Evolutionary conservation across 2,797 vertebrate species (phyloP).

Genomic region (Xenentodon cancila): DNA sequence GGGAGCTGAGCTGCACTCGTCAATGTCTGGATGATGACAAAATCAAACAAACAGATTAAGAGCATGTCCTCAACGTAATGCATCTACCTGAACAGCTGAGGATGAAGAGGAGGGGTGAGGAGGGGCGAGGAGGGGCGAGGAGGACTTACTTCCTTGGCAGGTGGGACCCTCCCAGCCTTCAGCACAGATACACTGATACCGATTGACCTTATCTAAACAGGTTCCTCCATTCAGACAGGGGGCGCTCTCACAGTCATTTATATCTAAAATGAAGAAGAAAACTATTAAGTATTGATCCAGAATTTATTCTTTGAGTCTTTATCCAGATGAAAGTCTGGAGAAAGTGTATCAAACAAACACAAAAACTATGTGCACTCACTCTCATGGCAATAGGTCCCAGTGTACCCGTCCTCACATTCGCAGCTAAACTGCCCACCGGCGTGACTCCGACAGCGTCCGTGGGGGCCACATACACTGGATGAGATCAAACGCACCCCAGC

Average conservation of each 20-base stretch:
- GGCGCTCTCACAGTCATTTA: slow-evolving; percentile 92
- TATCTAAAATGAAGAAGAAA: slow-evolving; percentile 75
- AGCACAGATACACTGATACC: slow-evolving; percentile 90
- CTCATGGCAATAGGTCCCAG: slow-evolving; percentile 93
- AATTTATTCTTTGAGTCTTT: not conserved
- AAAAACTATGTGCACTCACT: slow-evolving; percentile 80
- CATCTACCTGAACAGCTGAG: not conserved
- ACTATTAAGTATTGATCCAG: not conserved
- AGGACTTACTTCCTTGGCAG: slow-evolving; percentile 88
- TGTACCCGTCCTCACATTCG: slow-evolving; percentile 92
- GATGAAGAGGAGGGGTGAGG: not conserved
- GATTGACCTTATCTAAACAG: slow-evolving; percentile 89
- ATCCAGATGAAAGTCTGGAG: not conserved
- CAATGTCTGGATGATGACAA: slow-evolving; percentile 82
- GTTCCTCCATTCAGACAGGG: slow-evolving; percentile 91
- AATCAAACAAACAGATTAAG: not conserved
- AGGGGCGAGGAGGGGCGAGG: not conserved
- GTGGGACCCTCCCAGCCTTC: slow-evolving; percentile 89
- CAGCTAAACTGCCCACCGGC: slow-evolving; percentile 93
- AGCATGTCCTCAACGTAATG: accelerated
- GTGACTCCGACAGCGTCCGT: slow-evolving; percentile 90
- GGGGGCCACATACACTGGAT: slow-evolving; percentile 92
- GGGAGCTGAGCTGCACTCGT: slow-evolving; percentile 90
- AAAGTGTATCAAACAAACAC: not conserved
- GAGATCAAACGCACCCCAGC: slow-evolving; percentile 90